phyloP scores from a whole-genome alignment of 2,888 invertebrate genomes.

The Tuberolachnus salignus region DNA sequence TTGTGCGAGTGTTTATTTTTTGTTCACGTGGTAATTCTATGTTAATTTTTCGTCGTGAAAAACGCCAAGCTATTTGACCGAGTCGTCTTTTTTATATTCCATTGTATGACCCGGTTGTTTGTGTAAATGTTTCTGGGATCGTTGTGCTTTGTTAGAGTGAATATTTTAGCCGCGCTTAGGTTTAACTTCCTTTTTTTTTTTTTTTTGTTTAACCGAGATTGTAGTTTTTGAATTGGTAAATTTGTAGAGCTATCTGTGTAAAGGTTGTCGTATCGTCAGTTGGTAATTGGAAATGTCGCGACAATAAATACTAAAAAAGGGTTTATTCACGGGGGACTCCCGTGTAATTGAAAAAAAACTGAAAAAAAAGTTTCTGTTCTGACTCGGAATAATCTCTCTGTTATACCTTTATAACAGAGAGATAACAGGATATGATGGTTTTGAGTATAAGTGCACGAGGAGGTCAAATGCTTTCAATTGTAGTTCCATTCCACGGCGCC shows the following conservation, averaged over 20 bases:
- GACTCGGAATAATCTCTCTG: too few species aligned
- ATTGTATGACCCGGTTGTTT: not conserved
- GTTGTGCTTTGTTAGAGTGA: not conserved
- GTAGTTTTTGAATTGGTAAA: not conserved
- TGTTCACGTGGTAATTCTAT: slow-evolving; percentile 11
- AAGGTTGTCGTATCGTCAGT: too few species aligned
- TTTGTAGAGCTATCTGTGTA: not conserved
- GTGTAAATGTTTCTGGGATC: not conserved
- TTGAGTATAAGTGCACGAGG: too few species aligned
- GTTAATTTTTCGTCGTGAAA: not conserved
- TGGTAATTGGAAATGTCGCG: too few species aligned
- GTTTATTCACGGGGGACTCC: too few species aligned
- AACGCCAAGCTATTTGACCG: not conserved
- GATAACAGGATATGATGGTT: too few species aligned
- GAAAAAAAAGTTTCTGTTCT: too few species aligned
- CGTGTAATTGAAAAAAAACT: too few species aligned
- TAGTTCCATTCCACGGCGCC: too few species aligned
- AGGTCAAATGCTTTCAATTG: too few species aligned
- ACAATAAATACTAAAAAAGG: too few species aligned
- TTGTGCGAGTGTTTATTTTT: slow-evolving; percentile 6
- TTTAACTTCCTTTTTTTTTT: not conserved
- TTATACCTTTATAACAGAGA: too few species aligned
- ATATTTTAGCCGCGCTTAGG: not conserved
- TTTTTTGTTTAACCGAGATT: not conserved
- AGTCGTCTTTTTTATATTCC: slow-evolving; percentile 14